These are phyloP conservation scores for Drosophila ogumai DNA, from an alignment of 1,140 invertebrate species.

Conservation along the genomic window DNA sequence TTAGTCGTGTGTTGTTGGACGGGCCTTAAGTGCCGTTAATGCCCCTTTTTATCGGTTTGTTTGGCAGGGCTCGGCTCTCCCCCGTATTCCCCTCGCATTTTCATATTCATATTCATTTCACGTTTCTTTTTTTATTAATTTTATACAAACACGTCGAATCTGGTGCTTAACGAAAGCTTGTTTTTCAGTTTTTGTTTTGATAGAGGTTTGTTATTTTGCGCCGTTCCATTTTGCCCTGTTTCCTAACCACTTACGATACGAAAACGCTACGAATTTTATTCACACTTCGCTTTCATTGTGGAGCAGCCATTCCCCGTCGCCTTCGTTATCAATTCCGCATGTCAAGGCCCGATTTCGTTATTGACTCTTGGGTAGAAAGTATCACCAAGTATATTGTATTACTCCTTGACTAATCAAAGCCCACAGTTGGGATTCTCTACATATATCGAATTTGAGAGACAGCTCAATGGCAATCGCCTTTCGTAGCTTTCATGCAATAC, in stretches of 20 bases:
- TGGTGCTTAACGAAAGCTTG: conserved; percentile 20
- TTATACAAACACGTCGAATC: conserved; percentile 1
- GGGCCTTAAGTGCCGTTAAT: conserved; percentile 34
- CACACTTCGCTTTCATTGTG: conserved; percentile 33
- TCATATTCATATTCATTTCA: conserved; percentile 34
- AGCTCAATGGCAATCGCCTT: background rate
- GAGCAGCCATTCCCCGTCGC: background rate
- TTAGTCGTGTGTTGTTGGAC: conserved; percentile 4
- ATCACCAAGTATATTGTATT: background rate
- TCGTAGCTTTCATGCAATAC: too few relatives aligned
- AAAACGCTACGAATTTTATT: conserved; percentile 21
- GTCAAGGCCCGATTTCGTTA: conserved; percentile 34
- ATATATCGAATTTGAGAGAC: background rate
- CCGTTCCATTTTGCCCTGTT: conserved; percentile 24
- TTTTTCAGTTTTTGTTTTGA: conserved; percentile 67
- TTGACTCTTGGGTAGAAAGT: conserved; percentile 21
- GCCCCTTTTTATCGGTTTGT: conserved; percentile 32
- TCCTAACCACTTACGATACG: conserved; percentile 25
- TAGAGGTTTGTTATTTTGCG: conserved; percentile 49
- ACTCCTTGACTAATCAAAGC: background rate
- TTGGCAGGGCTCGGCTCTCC: conserved; percentile 8
- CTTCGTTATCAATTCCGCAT: conserved; percentile 43
- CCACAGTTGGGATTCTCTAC: conserved; percentile 13
- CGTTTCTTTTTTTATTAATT: conserved; percentile 24
- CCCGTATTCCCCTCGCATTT: conserved; percentile 1